A percentile compares a stretch with the other conserved stretches of the same genome.
Conservation (phyloP, 2,888 invertebrate species). For the Tetragonula carbonaria region DNA sequence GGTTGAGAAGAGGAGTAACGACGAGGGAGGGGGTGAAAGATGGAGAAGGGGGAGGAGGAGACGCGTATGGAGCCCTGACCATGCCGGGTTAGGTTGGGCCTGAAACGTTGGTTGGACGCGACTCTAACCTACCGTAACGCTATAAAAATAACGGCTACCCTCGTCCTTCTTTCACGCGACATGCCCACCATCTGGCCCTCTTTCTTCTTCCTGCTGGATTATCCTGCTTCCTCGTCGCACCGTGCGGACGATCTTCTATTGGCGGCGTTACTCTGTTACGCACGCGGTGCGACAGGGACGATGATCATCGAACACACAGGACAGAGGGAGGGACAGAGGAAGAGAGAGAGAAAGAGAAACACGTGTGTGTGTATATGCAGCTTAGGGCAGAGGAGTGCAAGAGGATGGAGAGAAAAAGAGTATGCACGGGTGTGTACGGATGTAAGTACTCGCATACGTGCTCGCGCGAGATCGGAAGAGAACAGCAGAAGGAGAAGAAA, state of each 20-base stretch:
- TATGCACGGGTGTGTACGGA: neutral
- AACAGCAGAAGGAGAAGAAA: constrained; percentile 23
- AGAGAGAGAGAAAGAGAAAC: neutral
- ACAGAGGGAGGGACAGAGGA: constrained; percentile 15
- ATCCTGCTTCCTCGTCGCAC: constrained; percentile 60
- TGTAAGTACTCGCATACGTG: neutral
- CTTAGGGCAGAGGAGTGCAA: neutral
- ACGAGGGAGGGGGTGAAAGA: neutral
- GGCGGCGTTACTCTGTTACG: constrained; percentile 58
- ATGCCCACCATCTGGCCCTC: constrained; percentile 42
- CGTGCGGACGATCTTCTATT: constrained; percentile 46
- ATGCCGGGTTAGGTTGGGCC: constrained; percentile 77
- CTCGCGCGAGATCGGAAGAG: constrained; percentile 11
- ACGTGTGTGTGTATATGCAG: neutral
- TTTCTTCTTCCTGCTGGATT: constrained; percentile 61
- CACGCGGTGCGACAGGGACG: constrained; percentile 47
- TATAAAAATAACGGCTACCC: constrained; percentile 81
- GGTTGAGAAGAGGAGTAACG: too few relatives aligned
- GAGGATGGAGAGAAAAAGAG: neutral
- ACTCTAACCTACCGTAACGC: constrained; percentile 82
- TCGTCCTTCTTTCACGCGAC: constrained; percentile 65
- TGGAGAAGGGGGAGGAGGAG: neutral
- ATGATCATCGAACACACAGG: constrained; percentile 40
- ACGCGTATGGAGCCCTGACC: constrained; percentile 67
- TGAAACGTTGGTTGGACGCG: constrained; percentile 75